These are phyloP conservation scores for Xanthostigma xanthostigma DNA, from an alignment of 2,888 invertebrate species.

Conservation along the genomic window DNA sequence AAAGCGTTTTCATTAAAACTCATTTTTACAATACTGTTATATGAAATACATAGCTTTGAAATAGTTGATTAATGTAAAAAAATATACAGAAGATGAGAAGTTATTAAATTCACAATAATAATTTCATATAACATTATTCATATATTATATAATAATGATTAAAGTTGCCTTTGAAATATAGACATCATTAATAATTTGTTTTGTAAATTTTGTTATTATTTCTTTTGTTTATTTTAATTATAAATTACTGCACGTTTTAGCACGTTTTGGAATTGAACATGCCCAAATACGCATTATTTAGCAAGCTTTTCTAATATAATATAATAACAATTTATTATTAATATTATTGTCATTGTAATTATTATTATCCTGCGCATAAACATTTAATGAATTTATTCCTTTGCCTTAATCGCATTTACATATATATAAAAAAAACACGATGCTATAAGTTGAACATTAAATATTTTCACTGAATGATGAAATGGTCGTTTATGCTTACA, in stretches of 20 bases:
- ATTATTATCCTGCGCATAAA: background rate
- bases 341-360: conserved; percentile 1
- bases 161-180: background rate
- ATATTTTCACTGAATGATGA: background rate
- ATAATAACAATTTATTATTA: conserved; percentile 1
- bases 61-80: too few relatives aligned
- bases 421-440: background rate
- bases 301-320: background rate
- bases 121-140: too few relatives aligned
- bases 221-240: background rate
- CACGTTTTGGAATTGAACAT: background rate
- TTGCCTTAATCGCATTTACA: background rate
- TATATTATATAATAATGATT: too few relatives aligned
- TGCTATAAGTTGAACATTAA: background rate
- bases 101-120: too few relatives aligned
- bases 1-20: too few relatives aligned
- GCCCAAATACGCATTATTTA: background rate
- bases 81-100: too few relatives aligned
- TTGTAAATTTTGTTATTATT: background rate
- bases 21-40: too few relatives aligned
- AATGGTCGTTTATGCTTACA: too few relatives aligned
- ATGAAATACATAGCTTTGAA: too few relatives aligned
- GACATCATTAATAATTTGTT: background rate
- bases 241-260: background rate
- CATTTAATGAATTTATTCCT: too few relatives aligned